A percentile compares a stretch with the other conserved stretches of the same genome.
phyloP scores from a whole-genome alignment of 2,888 invertebrate species.

The Lasioglossum malachurum region DNA sequence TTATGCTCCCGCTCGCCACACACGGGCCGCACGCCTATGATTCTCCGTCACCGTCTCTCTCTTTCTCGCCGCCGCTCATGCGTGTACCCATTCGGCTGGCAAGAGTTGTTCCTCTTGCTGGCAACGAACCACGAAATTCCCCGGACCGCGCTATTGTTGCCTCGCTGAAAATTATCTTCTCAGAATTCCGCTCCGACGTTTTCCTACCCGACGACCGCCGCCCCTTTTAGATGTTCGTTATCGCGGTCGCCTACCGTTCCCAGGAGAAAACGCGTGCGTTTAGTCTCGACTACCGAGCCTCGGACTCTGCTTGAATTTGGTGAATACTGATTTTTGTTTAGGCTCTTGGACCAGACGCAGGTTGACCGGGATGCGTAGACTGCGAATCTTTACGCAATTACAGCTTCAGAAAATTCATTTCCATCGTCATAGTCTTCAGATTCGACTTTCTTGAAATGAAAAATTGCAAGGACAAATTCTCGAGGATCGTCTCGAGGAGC shows the following conservation, averaged over 20 bases:
- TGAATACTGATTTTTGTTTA: background rate
- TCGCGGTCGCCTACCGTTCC: slow-evolving; percentile 12
- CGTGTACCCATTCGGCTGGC: slow-evolving; percentile 13
- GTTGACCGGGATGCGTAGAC: too few species aligned
- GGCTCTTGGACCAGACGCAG: too few species aligned
- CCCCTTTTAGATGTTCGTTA: slow-evolving; percentile 43
- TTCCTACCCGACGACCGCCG: slow-evolving; percentile 7
- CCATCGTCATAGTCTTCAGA: too few species aligned
- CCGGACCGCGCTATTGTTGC: slow-evolving; percentile 53
- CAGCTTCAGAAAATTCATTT: too few species aligned
- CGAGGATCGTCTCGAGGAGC: background rate
- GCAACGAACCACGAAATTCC: slow-evolving; percentile 62
- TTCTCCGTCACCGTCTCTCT: background rate
- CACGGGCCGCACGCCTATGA: slow-evolving; percentile 24
- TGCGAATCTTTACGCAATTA: too few species aligned
- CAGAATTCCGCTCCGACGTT: slow-evolving; percentile 37
- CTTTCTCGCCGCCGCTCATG: slow-evolving; percentile 22
- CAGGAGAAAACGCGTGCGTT: background rate
- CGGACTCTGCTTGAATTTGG: background rate
- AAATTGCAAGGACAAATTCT: background rate
- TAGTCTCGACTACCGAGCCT: background rate
- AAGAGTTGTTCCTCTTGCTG: slow-evolving; percentile 20
- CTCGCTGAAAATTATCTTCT: slow-evolving; percentile 61
- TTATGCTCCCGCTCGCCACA: slow-evolving; percentile 72
- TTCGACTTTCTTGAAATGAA: too few species aligned